phyloP scores from a whole-genome alignment of 2,888 invertebrate genomes.

The Ptilodon capucinus region DNA sequence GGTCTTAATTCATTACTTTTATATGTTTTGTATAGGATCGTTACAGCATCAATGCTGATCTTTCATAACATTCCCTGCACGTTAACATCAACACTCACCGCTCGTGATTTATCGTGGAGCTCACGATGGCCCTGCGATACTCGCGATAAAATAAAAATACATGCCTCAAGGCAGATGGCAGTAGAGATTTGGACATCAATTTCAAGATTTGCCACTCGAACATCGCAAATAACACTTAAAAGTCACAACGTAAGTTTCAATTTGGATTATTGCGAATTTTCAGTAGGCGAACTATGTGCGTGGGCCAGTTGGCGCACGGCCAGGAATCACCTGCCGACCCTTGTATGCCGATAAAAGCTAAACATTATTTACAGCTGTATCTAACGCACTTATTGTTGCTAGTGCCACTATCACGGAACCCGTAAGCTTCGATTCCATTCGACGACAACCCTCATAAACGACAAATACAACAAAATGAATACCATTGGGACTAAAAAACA shows the following conservation, averaged over 20 bases:
- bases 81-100: slow-evolving; percentile 38
- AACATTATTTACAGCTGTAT: slow-evolving; percentile 72
- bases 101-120: slow-evolving; percentile 45
- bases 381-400: slow-evolving; percentile 59
- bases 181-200: slow-evolving; percentile 73
- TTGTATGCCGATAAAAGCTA: slow-evolving; percentile 72
- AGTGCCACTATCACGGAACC: slow-evolving; percentile 41
- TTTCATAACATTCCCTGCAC: slow-evolving; percentile 41
- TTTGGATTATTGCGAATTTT: slow-evolving; percentile 29
- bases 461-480: no score
- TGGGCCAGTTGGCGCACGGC: slow-evolving; percentile 67
- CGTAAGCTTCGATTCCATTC: slow-evolving; percentile 19
- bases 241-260: slow-evolving; percentile 34
- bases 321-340: slow-evolving; percentile 77
- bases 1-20: slow-evolving; percentile 25
- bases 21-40: slow-evolving; percentile 13
- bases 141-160: slow-evolving; percentile 67
- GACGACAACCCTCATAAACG: background rate
- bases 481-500: background rate
- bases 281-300: slow-evolving; percentile 58
- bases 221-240: slow-evolving; percentile 37
- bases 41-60: slow-evolving; percentile 24
- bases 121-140: slow-evolving; percentile 53
- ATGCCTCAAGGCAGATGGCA: slow-evolving; percentile 66
- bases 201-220: slow-evolving; percentile 47